A percentile compares a stretch with the other conserved stretches of the same genome.
Evolutionary conservation across 2,113 vertebrate genomes (phyloP).

Genomic region (Stictonetta naevosa): DNA sequence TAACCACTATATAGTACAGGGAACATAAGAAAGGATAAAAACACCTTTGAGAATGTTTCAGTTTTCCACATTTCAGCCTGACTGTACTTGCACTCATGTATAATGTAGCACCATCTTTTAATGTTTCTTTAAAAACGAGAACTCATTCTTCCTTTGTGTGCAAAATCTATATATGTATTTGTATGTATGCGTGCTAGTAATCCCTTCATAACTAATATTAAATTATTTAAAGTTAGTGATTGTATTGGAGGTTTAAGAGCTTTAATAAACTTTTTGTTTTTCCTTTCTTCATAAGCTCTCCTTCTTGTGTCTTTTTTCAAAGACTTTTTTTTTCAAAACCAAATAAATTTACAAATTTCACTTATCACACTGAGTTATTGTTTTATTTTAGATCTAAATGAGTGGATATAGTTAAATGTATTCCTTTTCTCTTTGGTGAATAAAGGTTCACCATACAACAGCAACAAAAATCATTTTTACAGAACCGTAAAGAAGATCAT

Average conservation of each 20-base stretch:
- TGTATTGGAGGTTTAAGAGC: neutral
- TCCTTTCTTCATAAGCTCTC: neutral
- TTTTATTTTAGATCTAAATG: neutral
- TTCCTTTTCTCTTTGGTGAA: neutral
- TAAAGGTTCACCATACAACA: neutral
- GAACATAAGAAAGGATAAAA: neutral
- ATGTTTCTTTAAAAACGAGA: neutral
- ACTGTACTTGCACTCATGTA: neutral
- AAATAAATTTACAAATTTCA: neutral
- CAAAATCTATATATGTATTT: neutral
- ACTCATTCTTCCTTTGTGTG: neutral
- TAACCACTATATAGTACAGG: neutral
- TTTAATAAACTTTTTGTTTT: neutral
- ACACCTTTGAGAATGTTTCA: neutral
- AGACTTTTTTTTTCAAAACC: neutral
- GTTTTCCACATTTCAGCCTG: neutral
- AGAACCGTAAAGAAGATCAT: neutral
- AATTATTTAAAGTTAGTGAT: neutral
- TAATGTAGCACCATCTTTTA: neutral
- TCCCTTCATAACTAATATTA: neutral
- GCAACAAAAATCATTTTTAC: neutral
- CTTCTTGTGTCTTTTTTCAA: neutral
- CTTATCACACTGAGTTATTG: neutral
- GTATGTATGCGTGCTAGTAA: neutral
- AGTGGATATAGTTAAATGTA: neutral